Evolutionary conservation across 35 echinoderm and acorn worm genomes (phyloP).

Genomic region (Eucidaris tribuloides): DNA sequence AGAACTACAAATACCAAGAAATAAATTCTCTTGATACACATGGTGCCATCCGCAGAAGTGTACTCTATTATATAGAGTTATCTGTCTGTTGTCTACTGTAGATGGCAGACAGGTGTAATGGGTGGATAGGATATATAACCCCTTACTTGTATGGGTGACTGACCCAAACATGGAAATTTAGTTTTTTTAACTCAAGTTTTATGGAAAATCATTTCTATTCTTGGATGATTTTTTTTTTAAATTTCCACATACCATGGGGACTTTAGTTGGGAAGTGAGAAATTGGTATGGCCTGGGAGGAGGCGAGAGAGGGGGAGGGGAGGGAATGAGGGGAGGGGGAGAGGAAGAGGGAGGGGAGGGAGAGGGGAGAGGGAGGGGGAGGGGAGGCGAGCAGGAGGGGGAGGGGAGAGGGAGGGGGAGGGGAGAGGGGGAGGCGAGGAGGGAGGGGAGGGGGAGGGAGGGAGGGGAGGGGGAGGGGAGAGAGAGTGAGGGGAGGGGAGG

Average conservation of each 20-base stretch:
- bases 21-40: too few relatives aligned
- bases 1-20: too few relatives aligned
- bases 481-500: neutral
- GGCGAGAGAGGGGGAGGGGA: neutral
- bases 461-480: neutral
- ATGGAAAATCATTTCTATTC: neutral
- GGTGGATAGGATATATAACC: neutral
- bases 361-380: neutral
- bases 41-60: too few relatives aligned
- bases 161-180: neutral
- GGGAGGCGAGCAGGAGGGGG: neutral
- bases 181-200: neutral
- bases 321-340: neutral
- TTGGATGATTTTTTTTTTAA: neutral
- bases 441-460: neutral
- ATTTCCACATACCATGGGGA: neutral
- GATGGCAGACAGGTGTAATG: neutral
- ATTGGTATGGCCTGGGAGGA: neutral
- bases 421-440: neutral
- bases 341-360: neutral
- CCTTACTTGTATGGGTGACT: neutral
- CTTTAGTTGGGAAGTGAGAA: neutral
- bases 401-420: neutral
- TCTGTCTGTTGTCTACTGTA: too few relatives aligned
- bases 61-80: too few relatives aligned